Evolutionary conservation across 1,140 invertebrate genomes (phyloP).

Genomic region (Meloidogyne floridensis): DNA sequence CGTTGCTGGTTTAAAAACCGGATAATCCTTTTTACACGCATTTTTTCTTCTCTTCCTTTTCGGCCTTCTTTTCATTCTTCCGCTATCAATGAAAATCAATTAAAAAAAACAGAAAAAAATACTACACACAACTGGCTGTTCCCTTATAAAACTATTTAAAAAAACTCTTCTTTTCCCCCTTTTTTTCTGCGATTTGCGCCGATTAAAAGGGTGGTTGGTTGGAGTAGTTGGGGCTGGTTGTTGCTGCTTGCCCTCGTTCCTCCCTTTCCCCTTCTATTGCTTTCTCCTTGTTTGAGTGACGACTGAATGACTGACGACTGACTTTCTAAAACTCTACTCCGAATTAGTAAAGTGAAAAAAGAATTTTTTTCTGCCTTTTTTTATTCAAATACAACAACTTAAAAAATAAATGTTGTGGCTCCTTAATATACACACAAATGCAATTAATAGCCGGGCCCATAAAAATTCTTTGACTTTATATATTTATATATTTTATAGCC

Average conservation of each 20-base stretch:
- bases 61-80: background rate
- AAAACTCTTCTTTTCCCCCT: background rate
- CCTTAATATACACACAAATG: background rate
- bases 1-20: background rate
- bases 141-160: background rate
- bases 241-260: background rate
- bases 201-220: background rate
- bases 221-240: no score
- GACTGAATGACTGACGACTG: background rate
- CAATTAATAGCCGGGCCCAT: conserved; percentile 5
- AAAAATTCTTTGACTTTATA: background rate
- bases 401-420: background rate
- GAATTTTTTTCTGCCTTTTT: background rate
- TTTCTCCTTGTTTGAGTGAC: background rate
- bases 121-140: background rate
- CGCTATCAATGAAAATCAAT: background rate
- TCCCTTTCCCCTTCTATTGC: background rate
- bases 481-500: background rate
- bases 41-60: background rate
- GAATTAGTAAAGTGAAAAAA: background rate
- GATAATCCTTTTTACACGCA: background rate
- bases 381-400: background rate
- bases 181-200: background rate
- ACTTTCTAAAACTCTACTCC: background rate
- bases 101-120: background rate